phyloP scores from a whole-genome alignment of 1,140 invertebrate genomes.

The Leptinotarsa lineolata region DNA sequence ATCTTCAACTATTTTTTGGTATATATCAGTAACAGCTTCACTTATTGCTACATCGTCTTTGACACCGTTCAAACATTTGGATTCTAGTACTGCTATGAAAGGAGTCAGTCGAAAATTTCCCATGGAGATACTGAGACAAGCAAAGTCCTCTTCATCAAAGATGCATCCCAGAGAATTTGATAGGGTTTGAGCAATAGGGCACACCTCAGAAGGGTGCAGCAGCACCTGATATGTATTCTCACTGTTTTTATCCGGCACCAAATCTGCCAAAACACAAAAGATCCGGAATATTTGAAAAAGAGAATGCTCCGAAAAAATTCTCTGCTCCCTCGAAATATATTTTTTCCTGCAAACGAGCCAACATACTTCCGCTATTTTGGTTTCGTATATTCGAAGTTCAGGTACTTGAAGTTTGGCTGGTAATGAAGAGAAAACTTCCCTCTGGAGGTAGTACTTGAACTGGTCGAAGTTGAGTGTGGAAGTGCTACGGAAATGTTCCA shows the following conservation, averaged over 20 bases:
- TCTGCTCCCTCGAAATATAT: constrained; percentile 62
- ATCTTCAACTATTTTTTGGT: constrained; percentile 78
- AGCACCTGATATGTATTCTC: constrained; percentile 61
- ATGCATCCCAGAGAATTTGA: constrained; percentile 67
- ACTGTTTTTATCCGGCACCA: constrained; percentile 57
- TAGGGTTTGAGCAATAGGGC: constrained; percentile 66
- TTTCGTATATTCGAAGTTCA: constrained; percentile 63
- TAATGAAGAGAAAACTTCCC: constrained; percentile 70
- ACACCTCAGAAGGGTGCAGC: constrained; percentile 69
- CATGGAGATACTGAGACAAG: constrained; percentile 66
- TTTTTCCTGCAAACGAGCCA: constrained; percentile 76
- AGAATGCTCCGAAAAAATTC: constrained; percentile 66
- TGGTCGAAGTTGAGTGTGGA: constrained; percentile 71
- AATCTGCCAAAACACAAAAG: constrained; percentile 76
- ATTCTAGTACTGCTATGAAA: constrained; percentile 74
- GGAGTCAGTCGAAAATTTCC: constrained; percentile 67
- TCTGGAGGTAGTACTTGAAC: constrained; percentile 73
- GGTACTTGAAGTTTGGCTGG: constrained; percentile 62
- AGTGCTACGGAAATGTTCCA: constrained; percentile 74
- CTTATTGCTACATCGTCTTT: constrained; percentile 66
- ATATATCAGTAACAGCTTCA: constrained; percentile 75
- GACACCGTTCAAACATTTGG: constrained; percentile 64
- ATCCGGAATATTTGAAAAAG: constrained; percentile 77
- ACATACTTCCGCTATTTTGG: constrained; percentile 68
- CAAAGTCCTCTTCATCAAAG: constrained; percentile 71